phyloP scores from a whole-genome alignment of 2,888 invertebrate genomes.

The Oasisia sp. region DNA sequence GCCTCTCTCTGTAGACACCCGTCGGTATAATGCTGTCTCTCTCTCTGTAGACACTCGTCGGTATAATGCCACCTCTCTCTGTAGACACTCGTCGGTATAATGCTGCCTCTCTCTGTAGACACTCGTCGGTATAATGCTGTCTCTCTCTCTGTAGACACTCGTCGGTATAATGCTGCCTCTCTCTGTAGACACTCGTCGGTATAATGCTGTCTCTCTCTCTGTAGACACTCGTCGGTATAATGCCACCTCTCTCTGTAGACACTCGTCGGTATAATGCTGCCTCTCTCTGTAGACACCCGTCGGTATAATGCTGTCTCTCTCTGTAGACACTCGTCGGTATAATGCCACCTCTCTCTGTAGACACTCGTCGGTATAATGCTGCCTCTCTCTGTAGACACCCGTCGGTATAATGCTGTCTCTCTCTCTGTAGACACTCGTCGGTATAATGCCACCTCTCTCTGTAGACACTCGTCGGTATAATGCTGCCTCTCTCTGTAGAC shows the following conservation, averaged over 20 bases:
- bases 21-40: not conserved
- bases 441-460: not conserved
- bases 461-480: too few relatives aligned
- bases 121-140: too few relatives aligned
- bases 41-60: not conserved
- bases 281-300: not conserved
- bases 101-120: not conserved
- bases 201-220: not conserved
- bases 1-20: not conserved
- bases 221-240: too few relatives aligned
- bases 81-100: too few relatives aligned
- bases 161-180: not conserved
- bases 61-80: not conserved
- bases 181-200: not conserved
- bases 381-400: not conserved
- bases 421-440: not conserved
- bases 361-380: too few relatives aligned
- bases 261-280: too few relatives aligned
- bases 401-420: not conserved
- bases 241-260: not conserved
- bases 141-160: not conserved
- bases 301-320: not conserved
- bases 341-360: not conserved
- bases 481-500: not conserved
- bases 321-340: too few relatives aligned